phyloP scores from a whole-genome alignment of 2,797 vertebrate genomes.

The Lepilemur ruficaudatus region DNA sequence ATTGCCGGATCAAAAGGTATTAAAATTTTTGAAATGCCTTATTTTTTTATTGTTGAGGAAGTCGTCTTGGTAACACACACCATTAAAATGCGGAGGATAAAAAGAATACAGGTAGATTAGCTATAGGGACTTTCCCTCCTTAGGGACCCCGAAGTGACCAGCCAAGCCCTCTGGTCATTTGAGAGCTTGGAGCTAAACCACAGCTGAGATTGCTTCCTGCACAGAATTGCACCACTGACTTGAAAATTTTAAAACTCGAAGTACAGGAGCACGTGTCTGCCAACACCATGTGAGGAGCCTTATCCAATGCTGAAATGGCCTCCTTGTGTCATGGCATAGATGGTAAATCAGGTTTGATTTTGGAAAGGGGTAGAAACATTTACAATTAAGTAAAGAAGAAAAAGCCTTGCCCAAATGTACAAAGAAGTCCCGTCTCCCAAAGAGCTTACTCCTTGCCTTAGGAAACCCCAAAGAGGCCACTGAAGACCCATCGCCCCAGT shows the following conservation, averaged over 20 bases:
- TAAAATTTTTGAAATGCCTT: not conserved
- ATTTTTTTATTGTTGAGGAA: not conserved
- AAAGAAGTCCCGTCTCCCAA: not conserved
- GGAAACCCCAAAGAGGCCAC: conserved; percentile 69
- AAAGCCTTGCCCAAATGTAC: conserved; percentile 59
- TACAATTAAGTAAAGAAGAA: not conserved
- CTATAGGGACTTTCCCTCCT: not conserved
- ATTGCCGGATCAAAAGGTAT: not conserved
- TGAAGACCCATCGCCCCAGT: conserved; percentile 56
- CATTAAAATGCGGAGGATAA: not conserved
- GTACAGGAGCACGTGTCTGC: not conserved
- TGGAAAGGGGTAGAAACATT: not conserved
- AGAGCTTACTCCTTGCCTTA: conserved; percentile 17
- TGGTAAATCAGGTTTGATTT: not conserved
- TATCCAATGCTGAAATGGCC: not conserved
- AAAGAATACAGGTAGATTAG: not conserved
- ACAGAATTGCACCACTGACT: not conserved
- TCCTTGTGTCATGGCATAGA: not conserved
- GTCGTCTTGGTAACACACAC: not conserved
- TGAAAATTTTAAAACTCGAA: not conserved
- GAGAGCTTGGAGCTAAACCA: not conserved
- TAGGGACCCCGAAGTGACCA: not conserved
- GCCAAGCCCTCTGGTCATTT: not conserved
- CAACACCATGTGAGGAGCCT: rapidly evolving
- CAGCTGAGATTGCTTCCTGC: not conserved